Evolutionary conservation across 2,888 invertebrate genomes (phyloP), one percentile per base, ranked within the genome.

Genomic region (Orthosia gothica): DNA sequence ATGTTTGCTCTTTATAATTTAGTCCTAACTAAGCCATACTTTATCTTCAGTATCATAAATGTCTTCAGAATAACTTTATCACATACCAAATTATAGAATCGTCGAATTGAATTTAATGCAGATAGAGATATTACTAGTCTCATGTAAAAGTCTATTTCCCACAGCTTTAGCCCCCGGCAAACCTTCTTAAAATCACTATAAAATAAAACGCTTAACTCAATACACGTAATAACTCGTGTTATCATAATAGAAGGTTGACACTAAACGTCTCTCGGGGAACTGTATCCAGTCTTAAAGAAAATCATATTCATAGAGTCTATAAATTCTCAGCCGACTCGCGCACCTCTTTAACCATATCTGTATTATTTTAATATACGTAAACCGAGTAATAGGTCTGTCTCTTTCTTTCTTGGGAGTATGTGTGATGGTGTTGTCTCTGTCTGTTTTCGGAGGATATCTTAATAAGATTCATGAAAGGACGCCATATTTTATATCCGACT

Each of bases 381-480:
- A 95, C 95, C 94, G 89, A 90, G 91, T 91, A 89, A 88, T 80
- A 85, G 77, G 47, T 83, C 82, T 82, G 85, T 92, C 92, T 87
- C 86, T 57, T 85, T 93, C 89, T n/a, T 78, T 50, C 88, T 45
- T 50, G 13, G 0, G 5, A 3, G 72, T 76, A 81, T 84, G 74
- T 79, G 32, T 62, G 79, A 89, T 93, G 87, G 89, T 89, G 89
- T 82, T 86, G 78, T 95, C 96, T 87, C 93, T 83, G 85, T 96
- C 96, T 78, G 94, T 97, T 97, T 97, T 97, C 94, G 96, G 95
- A 96, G 97, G 97, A 97, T 97, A 97, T 97, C 97, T 97, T 98
- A 98, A 98, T 98, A 98, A 98, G 98, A 98, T 98, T 98, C 98
- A 98, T 98, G 98, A 98, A 98, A 97, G 98, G 97, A 97, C 97